A percentile compares a stretch with the other conserved stretches of the same genome.
phyloP scores from a whole-genome alignment of 2,113 vertebrate genomes.

The Ondatra zibethicus region DNA sequence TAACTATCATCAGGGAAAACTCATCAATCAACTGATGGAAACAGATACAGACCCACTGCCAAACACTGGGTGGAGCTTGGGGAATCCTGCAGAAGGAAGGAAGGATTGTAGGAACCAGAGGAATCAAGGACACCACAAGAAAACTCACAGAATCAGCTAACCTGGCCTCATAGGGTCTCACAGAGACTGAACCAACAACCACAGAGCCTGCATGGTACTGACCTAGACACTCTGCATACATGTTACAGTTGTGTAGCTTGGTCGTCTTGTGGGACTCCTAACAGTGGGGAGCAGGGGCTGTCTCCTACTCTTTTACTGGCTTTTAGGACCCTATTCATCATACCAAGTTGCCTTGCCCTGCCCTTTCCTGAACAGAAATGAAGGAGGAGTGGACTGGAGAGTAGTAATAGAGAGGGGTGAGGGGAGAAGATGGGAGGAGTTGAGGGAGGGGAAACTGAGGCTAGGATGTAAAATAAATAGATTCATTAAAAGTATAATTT shows the following conservation, averaged over 20 bases:
- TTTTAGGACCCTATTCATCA: background rate
- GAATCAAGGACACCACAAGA: background rate
- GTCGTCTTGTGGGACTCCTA: background rate
- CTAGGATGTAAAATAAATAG: background rate
- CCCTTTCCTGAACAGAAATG: background rate
- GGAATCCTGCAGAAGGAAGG: background rate
- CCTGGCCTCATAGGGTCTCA: background rate
- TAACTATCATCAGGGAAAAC: background rate
- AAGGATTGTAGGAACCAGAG: background rate
- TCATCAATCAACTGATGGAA: background rate
- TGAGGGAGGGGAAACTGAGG: background rate
- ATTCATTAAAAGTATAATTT: conserved; percentile 34
- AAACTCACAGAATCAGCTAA: background rate
- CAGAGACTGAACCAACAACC: background rate
- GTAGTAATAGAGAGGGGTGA: background rate
- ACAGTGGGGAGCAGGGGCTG: background rate
- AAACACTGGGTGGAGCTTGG: background rate
- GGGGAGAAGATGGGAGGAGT: background rate
- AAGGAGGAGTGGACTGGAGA: background rate
- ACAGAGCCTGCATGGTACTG: background rate
- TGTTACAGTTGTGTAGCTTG: background rate
- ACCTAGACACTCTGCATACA: background rate
- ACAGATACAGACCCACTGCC: too few relatives aligned
- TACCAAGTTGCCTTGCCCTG: background rate
- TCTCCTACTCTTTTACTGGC: background rate